Evolutionary conservation across 2,797 vertebrate genomes (phyloP), one percentile per base, ranked within the genome.

Genomic region (Amniataba percoides): DNA sequence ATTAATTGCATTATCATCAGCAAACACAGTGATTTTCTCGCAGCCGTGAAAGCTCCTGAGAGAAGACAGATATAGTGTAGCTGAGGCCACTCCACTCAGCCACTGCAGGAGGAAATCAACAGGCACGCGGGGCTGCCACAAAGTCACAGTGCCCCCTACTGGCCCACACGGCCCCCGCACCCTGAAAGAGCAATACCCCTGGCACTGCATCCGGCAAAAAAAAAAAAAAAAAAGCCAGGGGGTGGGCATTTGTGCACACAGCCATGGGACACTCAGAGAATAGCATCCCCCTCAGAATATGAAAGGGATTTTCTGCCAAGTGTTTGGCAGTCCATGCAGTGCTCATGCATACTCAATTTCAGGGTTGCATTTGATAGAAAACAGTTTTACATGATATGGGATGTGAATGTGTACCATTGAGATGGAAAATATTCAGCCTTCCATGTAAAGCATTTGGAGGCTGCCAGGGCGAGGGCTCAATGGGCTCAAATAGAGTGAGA

Each of bases 1-100:
- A 94, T 92, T 93, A 94, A 94, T 94, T 93, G 92, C 92, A 94
- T 93, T 93, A 94, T 94, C 93, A 92, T 94, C 91, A 88, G 90
- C 90, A 94, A 94, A 94, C 91, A 93, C 92, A 91, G 90, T 87
- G 91, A 91, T 92, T 93, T 92, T 89, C 90, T 89, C 82, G 83
- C 80, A 71, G 83, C 83, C 74, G 13, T 85, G 81, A 93, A 93
- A 87, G 89, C 89, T 93, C 90, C 92, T 90, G 93, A 93, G 92
- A 92, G 78, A 86, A 91, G 84, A 71, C 86, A 91, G 92, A 93
- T 93, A 92, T 91, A 81, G 92, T 88, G 90, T 89, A 71, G 84
- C 84, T 40, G 81, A 74, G 74, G 77, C 88, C 73, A 80, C 84
- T 79, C 71, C 80, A 76, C 84, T 82, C 89, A 85, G 77, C 71